Conservation (phyloP, 1,140 invertebrate genomes). For the Telenomus remus region DNA sequence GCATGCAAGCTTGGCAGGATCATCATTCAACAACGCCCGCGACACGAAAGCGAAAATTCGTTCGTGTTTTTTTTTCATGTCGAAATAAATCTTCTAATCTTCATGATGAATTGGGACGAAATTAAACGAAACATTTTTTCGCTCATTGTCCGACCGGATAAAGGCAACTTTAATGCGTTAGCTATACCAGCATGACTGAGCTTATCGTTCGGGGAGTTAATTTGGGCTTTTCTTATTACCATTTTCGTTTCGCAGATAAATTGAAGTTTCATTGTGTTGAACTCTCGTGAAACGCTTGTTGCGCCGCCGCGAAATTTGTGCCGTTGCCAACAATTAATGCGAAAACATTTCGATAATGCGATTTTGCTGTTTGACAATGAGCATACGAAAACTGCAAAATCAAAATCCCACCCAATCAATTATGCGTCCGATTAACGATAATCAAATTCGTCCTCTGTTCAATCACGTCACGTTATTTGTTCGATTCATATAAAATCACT, state of each 20-base stretch:
- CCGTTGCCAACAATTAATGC: conserved; percentile 4
- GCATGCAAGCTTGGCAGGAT: no score
- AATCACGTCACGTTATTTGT: not conserved
- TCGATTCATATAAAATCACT: not conserved
- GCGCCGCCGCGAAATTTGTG: not conserved
- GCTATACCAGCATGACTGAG: not conserved
- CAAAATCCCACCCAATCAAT: conserved; percentile 4
- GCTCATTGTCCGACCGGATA: not conserved
- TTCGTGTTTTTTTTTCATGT: conserved; percentile 1
- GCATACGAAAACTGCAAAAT: conserved; percentile 3
- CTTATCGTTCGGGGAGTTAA: conserved; percentile 1
- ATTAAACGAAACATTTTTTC: conserved; percentile 23
- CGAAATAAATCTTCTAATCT: conserved; percentile 33
- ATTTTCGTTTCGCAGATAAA: conserved; percentile 13
- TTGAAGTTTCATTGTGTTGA: conserved; percentile 7
- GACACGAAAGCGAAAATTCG: not conserved
- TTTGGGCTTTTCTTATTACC: conserved; percentile 25
- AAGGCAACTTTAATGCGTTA: no score
- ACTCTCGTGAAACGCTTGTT: conserved; percentile 1
- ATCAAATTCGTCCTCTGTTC: not conserved
- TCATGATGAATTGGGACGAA: conserved; percentile 27
- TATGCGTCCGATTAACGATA: conserved; percentile 1
- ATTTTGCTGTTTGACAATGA: conserved; percentile 10
- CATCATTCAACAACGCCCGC: conserved; percentile 1
- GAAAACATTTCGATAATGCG: conserved; percentile 5